Conservation (phyloP, 2,113 vertebrate species). For the Hoplias malabaricus region DNA sequence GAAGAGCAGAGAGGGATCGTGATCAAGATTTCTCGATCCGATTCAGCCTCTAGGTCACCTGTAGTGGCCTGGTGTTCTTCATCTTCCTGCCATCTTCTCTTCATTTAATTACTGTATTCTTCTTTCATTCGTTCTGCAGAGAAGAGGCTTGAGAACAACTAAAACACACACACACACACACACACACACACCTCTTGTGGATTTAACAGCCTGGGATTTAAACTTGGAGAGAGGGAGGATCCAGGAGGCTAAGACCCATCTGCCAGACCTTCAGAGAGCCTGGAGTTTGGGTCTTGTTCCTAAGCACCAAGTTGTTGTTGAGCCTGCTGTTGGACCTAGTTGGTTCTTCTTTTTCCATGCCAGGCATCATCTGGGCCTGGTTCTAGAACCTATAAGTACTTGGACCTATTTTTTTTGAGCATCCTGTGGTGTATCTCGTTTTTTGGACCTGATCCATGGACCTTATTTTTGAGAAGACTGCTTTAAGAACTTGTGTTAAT, state of each 20-base stretch:
- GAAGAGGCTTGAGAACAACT: not conserved
- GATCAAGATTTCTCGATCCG: not conserved
- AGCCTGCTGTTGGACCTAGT: too few species aligned
- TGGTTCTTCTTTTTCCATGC: too few species aligned
- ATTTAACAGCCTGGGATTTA: slow-evolving; percentile 13
- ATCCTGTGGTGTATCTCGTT: not conserved
- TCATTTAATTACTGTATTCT: slow-evolving; percentile 25
- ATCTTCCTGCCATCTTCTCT: not conserved
- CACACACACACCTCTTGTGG: not conserved
- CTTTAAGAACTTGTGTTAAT: too few species aligned
- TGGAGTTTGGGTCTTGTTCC: not conserved
- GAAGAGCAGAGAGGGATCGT: not conserved
- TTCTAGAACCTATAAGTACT: not conserved
- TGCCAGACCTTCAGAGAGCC: not conserved
- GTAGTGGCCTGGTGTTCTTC: not conserved
- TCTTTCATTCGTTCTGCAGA: not conserved
- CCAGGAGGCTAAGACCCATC: not conserved
- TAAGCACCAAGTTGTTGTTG: too few species aligned
- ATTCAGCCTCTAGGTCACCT: not conserved
- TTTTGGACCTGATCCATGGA: not conserved
- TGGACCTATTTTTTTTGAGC: not conserved
- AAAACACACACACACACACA: not conserved
- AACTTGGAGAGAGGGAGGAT: not conserved
- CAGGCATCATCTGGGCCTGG: too few species aligned
- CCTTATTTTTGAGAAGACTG: not conserved